phyloP scores from a whole-genome alignment of 2,113 vertebrate genomes.

The Hassar affinis region DNA sequence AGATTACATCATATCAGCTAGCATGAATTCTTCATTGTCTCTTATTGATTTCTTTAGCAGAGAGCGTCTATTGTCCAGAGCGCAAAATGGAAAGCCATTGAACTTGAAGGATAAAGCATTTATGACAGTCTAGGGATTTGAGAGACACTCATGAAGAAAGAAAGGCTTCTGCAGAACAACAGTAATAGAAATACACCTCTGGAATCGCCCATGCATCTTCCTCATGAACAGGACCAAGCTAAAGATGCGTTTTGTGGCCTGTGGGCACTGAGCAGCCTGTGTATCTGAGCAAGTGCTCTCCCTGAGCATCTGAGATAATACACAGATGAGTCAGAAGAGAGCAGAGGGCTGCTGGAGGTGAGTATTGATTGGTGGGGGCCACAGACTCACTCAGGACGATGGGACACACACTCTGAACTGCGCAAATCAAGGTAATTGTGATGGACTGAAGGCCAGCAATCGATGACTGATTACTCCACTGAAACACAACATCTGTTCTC shows the following conservation, averaged over 20 bases:
- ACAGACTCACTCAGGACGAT: slow-evolving; percentile 34
- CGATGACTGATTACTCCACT: slow-evolving; percentile 55
- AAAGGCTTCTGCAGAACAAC: slow-evolving; percentile 14
- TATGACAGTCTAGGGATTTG: slow-evolving; percentile 38
- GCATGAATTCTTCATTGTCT: slow-evolving; percentile 50
- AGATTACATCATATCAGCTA: slow-evolving; percentile 53
- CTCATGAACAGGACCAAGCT: background rate
- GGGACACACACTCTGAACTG: slow-evolving; percentile 30
- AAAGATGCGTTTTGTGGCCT: slow-evolving; percentile 2
- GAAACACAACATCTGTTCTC: slow-evolving; percentile 57
- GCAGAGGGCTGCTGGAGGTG: slow-evolving; percentile 32
- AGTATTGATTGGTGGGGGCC: slow-evolving; percentile 39
- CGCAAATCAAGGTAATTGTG: slow-evolving; percentile 56
- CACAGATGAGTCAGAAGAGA: slow-evolving; percentile 24
- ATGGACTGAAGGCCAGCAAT: slow-evolving; percentile 51
- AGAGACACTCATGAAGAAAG: slow-evolving; percentile 42
- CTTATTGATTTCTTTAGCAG: slow-evolving; percentile 47
- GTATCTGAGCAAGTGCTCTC: slow-evolving; percentile 9
- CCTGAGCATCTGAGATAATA: slow-evolving; percentile 26
- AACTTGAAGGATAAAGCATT: slow-evolving; percentile 43
- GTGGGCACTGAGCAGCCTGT: background rate
- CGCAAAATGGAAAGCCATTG: slow-evolving; percentile 44
- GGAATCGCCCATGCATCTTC: background rate
- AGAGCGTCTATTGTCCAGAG: slow-evolving; percentile 40
- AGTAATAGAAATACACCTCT: slow-evolving; percentile 17